Conservation (phyloP, 2,888 invertebrate genomes). For the Halocaridina rubra region DNA sequence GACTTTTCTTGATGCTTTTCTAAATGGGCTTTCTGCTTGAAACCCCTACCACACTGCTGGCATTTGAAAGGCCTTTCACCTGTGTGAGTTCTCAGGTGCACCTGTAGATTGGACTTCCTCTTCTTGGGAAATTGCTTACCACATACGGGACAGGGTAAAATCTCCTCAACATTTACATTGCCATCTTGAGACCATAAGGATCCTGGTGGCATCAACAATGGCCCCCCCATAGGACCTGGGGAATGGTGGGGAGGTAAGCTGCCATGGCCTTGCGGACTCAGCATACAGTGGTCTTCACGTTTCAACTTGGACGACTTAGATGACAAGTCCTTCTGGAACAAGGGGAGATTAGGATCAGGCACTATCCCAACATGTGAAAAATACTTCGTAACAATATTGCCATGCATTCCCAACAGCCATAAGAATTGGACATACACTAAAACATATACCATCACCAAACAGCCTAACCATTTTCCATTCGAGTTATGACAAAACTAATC, state of each 20-base stretch:
- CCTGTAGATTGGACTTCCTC: conserved; percentile 61
- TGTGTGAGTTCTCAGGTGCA: conserved; percentile 62
- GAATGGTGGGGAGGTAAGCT: conserved; percentile 26
- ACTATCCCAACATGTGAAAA: conserved; percentile 18
- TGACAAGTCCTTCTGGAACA: conserved; percentile 64
- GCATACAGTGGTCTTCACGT: conserved; percentile 36
- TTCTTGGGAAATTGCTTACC: conserved; percentile 63
- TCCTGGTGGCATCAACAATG: conserved; percentile 55
- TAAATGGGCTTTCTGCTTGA: conserved; percentile 64
- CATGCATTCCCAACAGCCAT: conserved; percentile 34
- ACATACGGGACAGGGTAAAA: conserved; percentile 60
- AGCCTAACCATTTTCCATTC: too few species aligned
- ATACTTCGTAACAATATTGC: background rate
- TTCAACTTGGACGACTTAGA: conserved; percentile 60
- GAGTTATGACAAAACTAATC: too few species aligned
- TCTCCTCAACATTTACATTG: conserved; percentile 57
- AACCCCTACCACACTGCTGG: conserved; percentile 63
- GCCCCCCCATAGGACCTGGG: conserved; percentile 4
- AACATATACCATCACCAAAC: too few species aligned
- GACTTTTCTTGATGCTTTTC: conserved; percentile 65
- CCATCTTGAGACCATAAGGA: conserved; percentile 62
- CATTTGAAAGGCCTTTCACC: conserved; percentile 64
- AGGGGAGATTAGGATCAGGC: conserved; percentile 61
- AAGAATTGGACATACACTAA: too few species aligned
- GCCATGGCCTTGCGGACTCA: conserved; percentile 54